Conservation (phyloP, 2,113 vertebrate genomes). For the Anser brachyrhynchus region DNA sequence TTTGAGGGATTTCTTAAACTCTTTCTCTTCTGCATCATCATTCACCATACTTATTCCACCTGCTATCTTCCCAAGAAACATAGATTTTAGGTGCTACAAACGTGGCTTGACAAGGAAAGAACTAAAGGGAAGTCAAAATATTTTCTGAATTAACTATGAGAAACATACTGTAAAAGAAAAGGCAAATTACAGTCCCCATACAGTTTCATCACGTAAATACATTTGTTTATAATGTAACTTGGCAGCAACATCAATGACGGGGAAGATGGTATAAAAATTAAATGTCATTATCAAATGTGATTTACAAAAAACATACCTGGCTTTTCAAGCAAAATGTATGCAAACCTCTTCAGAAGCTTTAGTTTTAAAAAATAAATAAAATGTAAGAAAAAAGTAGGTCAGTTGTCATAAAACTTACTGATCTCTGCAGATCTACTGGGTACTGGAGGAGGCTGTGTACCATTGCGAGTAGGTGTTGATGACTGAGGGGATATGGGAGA, state of each 20-base stretch:
- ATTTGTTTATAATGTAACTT: background rate
- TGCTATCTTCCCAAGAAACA: background rate
- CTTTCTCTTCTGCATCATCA: background rate
- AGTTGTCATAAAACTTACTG: constrained; percentile 80
- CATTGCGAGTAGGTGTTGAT: constrained; percentile 87
- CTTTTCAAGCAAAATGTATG: constrained; percentile 1
- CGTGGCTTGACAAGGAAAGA: background rate
- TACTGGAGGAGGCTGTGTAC: constrained; percentile 87
- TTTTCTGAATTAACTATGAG: background rate
- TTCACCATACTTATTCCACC: constrained; percentile 31
- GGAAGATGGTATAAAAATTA: background rate
- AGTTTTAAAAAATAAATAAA: background rate
- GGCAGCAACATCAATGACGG: background rate
- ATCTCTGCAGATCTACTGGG: constrained; percentile 87
- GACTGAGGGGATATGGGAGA: constrained; percentile 88
- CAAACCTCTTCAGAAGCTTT: constrained; percentile 6
- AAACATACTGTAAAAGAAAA: constrained; percentile 16
- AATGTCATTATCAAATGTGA: background rate
- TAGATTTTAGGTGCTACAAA: background rate
- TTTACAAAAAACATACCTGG: background rate
- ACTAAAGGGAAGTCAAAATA: background rate
- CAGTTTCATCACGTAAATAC: background rate
- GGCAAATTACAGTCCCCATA: background rate
- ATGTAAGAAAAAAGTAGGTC: constrained; percentile 29
- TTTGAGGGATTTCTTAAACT: background rate